These are phyloP conservation scores for Propithecus perrieri DNA, from an alignment of 2,797 vertebrate species.

Conservation along the genomic window DNA sequence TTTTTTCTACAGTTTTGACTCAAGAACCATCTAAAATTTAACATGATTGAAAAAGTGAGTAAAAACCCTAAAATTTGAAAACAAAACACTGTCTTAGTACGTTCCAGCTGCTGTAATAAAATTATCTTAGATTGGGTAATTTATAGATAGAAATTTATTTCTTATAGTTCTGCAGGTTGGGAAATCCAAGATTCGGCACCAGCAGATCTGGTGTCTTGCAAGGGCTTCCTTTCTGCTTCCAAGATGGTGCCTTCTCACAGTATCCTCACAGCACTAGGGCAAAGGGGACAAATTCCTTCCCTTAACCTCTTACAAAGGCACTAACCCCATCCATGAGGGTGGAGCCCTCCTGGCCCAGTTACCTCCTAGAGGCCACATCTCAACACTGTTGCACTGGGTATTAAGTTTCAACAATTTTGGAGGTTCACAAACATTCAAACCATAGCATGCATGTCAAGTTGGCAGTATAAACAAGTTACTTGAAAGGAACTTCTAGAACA, in stretches of 20 bases:
- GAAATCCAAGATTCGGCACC: background rate
- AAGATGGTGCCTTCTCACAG: background rate
- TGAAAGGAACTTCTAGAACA: background rate
- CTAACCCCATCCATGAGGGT: background rate
- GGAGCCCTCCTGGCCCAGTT: background rate
- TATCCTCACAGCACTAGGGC: background rate
- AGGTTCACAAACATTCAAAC: background rate
- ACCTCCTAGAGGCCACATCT: background rate
- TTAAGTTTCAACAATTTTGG: background rate
- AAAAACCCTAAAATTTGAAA: background rate
- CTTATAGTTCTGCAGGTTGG: background rate
- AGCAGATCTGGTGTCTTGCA: background rate
- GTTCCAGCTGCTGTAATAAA: background rate
- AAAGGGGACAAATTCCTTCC: background rate
- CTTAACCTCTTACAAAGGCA: background rate
- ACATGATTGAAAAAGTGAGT: background rate
- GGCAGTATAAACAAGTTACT: background rate
- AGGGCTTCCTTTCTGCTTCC: background rate
- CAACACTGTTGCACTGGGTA: background rate
- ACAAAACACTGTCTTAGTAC: background rate
- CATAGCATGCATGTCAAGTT: background rate
- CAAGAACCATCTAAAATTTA: conserved; percentile 5
- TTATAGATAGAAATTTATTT: background rate
- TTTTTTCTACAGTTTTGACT: background rate
- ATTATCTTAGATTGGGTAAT: background rate